Percentiles rank a stretch among this genome's conserved stretches.
Evolutionary conservation across 2,888 invertebrate species (phyloP).

Genomic region (Bembecia ichneumoniformis): DNA sequence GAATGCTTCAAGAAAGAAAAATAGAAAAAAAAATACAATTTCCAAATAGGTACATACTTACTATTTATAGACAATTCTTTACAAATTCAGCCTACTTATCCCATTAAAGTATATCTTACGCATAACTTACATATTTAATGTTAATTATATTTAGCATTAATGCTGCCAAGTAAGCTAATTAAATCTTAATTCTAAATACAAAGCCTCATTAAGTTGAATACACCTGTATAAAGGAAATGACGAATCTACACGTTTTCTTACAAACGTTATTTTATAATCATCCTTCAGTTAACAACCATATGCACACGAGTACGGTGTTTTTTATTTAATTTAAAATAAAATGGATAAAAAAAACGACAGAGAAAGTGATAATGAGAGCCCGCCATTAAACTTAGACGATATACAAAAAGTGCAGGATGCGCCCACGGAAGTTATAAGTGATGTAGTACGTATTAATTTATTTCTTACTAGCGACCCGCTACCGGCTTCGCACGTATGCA

Average conservation of each 20-base stretch:
- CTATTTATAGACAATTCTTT: no score
- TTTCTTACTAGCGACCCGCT: not conserved
- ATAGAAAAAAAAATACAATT: no score
- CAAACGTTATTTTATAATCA: not conserved
- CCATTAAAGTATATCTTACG: no score
- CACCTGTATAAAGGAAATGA: slow-evolving; percentile 34
- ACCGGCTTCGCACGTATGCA: not conserved
- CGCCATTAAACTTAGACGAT: slow-evolving; percentile 31
- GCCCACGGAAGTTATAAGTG: slow-evolving; percentile 34
- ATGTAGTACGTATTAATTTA: slow-evolving; percentile 27
- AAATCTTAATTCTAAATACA: no score
- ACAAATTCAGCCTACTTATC: no score
- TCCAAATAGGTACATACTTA: no score
- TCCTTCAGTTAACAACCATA: slow-evolving; percentile 25
- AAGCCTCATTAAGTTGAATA: not conserved
- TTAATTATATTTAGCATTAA: no score
- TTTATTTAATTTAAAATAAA: slow-evolving; percentile 3
- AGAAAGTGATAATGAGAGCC: slow-evolving; percentile 14
- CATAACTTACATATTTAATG: no score
- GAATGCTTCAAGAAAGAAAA: no score
- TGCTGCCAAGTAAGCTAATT: no score
- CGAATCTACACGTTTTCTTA: slow-evolving; percentile 23
- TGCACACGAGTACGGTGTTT: slow-evolving; percentile 15
- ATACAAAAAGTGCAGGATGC: slow-evolving; percentile 31
- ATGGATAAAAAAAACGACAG: slow-evolving; percentile 1